phyloP scores from a whole-genome alignment of 1,140 invertebrate genomes.

The Eulimnadia texana region DNA sequence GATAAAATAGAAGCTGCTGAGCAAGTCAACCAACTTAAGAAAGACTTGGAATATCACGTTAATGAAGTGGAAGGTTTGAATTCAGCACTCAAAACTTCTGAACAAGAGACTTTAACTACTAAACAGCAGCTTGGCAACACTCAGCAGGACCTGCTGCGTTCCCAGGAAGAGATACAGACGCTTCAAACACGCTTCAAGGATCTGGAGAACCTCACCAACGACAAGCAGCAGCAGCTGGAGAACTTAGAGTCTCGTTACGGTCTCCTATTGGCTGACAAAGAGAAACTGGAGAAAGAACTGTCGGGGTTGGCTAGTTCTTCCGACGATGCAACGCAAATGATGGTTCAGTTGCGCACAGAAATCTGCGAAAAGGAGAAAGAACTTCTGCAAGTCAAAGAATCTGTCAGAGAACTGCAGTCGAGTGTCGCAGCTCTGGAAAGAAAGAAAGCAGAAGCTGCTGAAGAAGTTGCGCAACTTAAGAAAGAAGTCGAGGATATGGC shows the following conservation, averaged over 20 bases:
- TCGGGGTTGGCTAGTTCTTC: background rate
- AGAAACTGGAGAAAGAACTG: conserved; percentile 2
- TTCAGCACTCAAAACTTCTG: background rate
- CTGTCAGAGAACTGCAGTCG: conserved; percentile 21
- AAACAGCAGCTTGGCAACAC: conserved; percentile 13
- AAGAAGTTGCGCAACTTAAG: conserved; percentile 27
- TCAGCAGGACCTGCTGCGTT: conserved; percentile 20
- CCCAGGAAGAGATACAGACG: conserved; percentile 13
- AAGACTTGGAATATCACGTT: conserved; percentile 14
- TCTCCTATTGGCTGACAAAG: conserved; percentile 30
- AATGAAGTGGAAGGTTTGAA: background rate
- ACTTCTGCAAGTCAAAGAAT: conserved; percentile 16
- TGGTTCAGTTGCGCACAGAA: background rate
- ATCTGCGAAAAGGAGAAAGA: conserved; percentile 14
- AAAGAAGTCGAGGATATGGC: conserved; percentile 28
- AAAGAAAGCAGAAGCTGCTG: conserved; percentile 12
- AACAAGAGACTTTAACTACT: background rate
- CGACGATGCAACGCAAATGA: background rate
- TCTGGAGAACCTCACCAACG: conserved; percentile 13
- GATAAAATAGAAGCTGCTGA: background rate
- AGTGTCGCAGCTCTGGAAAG: conserved; percentile 22
- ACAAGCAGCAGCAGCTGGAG: conserved; percentile 7
- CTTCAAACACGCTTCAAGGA: background rate
- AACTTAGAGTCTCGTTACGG: background rate
- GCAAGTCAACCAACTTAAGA: conserved; percentile 16